Evolutionary conservation across 2,113 vertebrate species (phyloP), one percentile per base, ranked within the genome.

Genomic region (Campylomormyrus tamandua): DNA sequence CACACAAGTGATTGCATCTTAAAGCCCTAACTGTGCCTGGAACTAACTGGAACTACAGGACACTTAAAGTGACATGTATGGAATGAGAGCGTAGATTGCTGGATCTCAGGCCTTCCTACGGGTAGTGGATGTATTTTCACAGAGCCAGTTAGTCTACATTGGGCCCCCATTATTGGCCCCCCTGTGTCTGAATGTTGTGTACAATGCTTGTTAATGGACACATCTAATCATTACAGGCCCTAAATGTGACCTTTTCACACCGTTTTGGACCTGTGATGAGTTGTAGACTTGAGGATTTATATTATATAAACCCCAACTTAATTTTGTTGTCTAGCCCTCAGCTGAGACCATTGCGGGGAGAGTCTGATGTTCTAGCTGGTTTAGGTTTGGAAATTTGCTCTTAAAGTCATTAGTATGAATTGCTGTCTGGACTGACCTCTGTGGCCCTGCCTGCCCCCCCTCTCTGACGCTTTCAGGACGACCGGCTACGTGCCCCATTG

Each of bases 401-500:
- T 42, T 80, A 80, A 56, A 56, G 35, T 77, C 35, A 17, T 77
- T 35, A 39, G 27, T 77, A 24, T 35, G 31, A 15, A 8, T 74
- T 17, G 70, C 31, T 17, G 15, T 39, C 70, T 77, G 31, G 70
- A 27, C 11, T 39, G 27, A 5, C 21, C 13, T 0, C 24, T 84
- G 24, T 48, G 39, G 24, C 46, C 87, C 15, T 87, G 88, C 15
- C 27, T 2, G 2, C 15, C 42, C 91, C 39, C 21, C 3, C 74
- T 3, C 31, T 4, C 50, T 17, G 11, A 31, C 45, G 56, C 92
- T 11, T 90, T 27, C 93, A 99, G 98, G 98, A 99, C 92, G 98
- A 99, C 95, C 95, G 97, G 39, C 95, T 99, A 89, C 96, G 96
- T 92, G 95, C 96, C 48, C 98, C 98, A 13, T 95, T 99, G 92